These are phyloP conservation scores for Echinometra lucunter DNA, from an alignment of 53 echinoderm and acorn worm genomes.

Conservation along the genomic window DNA sequence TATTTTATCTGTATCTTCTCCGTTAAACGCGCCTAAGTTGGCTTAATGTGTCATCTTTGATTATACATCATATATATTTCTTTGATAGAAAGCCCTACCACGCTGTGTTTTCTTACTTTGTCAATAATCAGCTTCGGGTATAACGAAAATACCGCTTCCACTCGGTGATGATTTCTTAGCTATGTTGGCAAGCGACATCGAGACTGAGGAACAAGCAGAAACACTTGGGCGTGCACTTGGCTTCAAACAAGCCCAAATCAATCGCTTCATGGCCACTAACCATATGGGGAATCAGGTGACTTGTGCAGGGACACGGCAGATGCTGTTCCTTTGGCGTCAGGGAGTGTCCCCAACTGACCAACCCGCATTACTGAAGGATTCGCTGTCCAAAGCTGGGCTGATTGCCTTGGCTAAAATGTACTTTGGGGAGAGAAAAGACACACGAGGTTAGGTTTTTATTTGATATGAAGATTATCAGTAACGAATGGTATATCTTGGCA, in stretches of 20 bases:
- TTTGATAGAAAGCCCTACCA: neutral
- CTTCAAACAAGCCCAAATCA: constrained; percentile 30
- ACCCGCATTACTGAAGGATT: neutral
- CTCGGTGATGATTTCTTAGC: constrained; percentile 49
- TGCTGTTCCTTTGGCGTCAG: constrained; percentile 43
- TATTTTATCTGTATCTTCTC: neutral
- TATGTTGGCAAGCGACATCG: constrained; percentile 4
- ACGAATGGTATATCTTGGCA: neutral
- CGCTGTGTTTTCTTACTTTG: neutral
- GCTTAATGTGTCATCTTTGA: neutral
- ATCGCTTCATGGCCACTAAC: constrained; percentile 36
- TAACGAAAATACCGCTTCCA: neutral
- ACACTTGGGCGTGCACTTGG: constrained; percentile 12
- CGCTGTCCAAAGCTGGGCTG: neutral
- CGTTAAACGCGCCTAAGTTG: neutral
- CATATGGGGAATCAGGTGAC: neutral
- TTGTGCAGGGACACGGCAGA: constrained; percentile 18
- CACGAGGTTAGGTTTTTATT: neutral
- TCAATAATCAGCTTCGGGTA: neutral
- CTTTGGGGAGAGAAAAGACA: neutral
- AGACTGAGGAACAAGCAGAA: constrained; percentile 21
- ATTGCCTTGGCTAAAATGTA: constrained; percentile 3
- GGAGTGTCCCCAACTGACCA: constrained; percentile 29
- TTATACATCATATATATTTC: neutral
- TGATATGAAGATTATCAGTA: neutral